A percentile compares a stretch with the other conserved stretches of the same genome.
Evolutionary conservation across 2,888 invertebrate genomes (phyloP).

Genomic region (Eupithecia pulchellata): DNA sequence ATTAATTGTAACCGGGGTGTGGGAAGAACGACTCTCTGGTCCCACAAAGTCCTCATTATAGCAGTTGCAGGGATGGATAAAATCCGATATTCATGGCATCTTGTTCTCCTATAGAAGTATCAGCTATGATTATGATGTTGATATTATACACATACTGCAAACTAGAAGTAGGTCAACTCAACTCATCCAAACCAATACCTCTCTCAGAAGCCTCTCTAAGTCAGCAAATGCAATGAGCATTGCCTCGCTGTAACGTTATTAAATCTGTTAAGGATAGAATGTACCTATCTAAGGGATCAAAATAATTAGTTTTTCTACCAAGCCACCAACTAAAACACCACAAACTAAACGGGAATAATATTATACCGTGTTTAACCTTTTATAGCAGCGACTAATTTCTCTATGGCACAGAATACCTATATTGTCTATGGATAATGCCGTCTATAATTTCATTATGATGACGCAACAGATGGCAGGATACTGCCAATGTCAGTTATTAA

Average conservation of each 20-base stretch:
- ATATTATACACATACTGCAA: not conserved
- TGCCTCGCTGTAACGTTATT: not conserved
- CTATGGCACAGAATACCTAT: too few species aligned
- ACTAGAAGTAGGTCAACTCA: not conserved
- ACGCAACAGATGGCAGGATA: slow-evolving; percentile 49
- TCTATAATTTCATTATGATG: slow-evolving; percentile 49
- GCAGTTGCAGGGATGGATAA: too few species aligned
- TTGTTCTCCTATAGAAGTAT: too few species aligned
- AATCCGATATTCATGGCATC: too few species aligned
- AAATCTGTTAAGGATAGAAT: not conserved
- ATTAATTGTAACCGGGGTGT: too few species aligned
- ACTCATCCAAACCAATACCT: not conserved
- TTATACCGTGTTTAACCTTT: too few species aligned
- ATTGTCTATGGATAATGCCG: slow-evolving; percentile 38
- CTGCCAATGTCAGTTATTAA: slow-evolving; percentile 51
- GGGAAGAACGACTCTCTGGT: too few species aligned
- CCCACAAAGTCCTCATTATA: too few species aligned
- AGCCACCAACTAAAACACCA: not conserved
- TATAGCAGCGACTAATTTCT: too few species aligned
- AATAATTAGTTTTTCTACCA: not conserved
- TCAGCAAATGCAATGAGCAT: too few species aligned
- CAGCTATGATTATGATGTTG: too few species aligned
- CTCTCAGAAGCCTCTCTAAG: not conserved
- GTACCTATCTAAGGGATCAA: not conserved
- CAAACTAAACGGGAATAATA: not conserved